Evolutionary conservation across 35 echinoderm and acorn worm genomes (phyloP).

Genomic region (Eucidaris tribuloides): DNA sequence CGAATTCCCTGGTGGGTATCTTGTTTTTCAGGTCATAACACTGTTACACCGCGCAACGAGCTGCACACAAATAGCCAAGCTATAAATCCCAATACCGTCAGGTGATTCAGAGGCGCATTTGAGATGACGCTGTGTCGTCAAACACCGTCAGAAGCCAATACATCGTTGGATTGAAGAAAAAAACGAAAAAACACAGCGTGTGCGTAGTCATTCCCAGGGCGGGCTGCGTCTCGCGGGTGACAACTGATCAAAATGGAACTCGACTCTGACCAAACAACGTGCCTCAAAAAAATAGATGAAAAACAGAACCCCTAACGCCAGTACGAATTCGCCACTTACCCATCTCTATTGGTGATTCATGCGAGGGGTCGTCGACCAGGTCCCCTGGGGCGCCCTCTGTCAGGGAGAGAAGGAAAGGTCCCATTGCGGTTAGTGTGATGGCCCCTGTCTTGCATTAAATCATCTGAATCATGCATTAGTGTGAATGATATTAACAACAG

Average conservation of each 20-base stretch:
- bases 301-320: neutral
- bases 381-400: neutral
- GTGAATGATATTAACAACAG: neutral
- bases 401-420: constrained; percentile 21
- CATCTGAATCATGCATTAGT: constrained; percentile 33
- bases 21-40: too few relatives aligned
- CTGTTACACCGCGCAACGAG: too few relatives aligned
- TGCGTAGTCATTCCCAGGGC: neutral
- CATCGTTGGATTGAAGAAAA: too few relatives aligned
- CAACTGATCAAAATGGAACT: constrained; percentile 30
- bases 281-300: neutral
- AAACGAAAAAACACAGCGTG: too few relatives aligned
- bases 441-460: constrained; percentile 20
- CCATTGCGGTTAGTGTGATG: constrained; percentile 10
- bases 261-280: constrained; percentile 21
- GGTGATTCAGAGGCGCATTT: too few relatives aligned
- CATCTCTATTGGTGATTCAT: constrained; percentile 15
- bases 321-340: neutral
- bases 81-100: too few relatives aligned
- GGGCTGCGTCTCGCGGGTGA: neutral
- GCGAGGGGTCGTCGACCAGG: neutral
- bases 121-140: too few relatives aligned
- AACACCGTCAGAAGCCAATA: too few relatives aligned
- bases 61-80: too few relatives aligned
- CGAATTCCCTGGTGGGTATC: too few relatives aligned